These are phyloP conservation scores for Hydropsyche tenuis DNA, from an alignment of 1,140 invertebrate genomes.

Conservation along the genomic window DNA sequence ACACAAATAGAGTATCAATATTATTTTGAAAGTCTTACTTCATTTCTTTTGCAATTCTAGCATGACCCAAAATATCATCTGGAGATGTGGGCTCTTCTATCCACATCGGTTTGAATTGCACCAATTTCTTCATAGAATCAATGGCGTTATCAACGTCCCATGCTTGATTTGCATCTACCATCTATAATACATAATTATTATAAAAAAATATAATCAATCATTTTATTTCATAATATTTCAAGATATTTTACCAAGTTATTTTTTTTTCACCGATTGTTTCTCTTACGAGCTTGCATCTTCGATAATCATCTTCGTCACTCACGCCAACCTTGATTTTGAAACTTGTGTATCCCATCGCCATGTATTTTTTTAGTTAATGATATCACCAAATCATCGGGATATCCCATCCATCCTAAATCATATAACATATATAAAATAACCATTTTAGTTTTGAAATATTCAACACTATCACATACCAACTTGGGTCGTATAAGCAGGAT, in stretches of 20 bases:
- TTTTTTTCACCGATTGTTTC: constrained; percentile 78
- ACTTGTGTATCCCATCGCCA: constrained; percentile 76
- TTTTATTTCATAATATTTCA: constrained; percentile 10
- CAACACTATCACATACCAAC: constrained; percentile 61
- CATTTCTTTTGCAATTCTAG: constrained; percentile 69
- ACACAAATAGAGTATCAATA: too few relatives aligned
- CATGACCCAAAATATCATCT: constrained; percentile 88
- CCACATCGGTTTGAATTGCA: constrained; percentile 80
- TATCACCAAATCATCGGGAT: constrained; percentile 72
- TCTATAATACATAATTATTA: constrained; percentile 58
- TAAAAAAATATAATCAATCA: constrained; percentile 9
- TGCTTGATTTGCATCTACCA: constrained; percentile 92
- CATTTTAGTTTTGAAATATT: neutral
- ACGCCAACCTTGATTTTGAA: constrained; percentile 93
- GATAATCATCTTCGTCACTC: constrained; percentile 78
- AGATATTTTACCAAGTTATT: constrained; percentile 68
- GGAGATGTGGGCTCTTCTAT: constrained; percentile 95
- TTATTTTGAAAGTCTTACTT: constrained; percentile 61
- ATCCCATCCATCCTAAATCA: constrained; percentile 78
- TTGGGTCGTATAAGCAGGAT: constrained; percentile 82
- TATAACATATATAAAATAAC: neutral
- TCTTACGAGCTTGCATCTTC: constrained; percentile 73
- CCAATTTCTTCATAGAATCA: constrained; percentile 82
- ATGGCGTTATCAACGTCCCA: constrained; percentile 89
- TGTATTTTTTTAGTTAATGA: constrained; percentile 74